A percentile compares a stretch with the other conserved stretches of the same genome.
phyloP scores from a whole-genome alignment of 2,888 invertebrate genomes.

The Cremastobaeus sp. region DNA sequence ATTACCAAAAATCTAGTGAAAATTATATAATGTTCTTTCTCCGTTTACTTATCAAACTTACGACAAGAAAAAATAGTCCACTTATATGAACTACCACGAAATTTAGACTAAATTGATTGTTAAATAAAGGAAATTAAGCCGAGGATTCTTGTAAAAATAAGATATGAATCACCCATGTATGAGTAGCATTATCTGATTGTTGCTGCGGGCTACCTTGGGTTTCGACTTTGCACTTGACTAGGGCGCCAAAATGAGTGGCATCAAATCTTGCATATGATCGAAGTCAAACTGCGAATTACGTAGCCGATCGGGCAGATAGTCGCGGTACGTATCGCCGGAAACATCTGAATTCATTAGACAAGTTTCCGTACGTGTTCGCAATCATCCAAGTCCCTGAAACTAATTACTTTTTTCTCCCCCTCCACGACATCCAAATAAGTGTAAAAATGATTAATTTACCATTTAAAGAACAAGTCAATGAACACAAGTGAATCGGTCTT shows the following conservation, averaged over 20 bases:
- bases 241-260: slow-evolving; percentile 3
- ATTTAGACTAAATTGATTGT: slow-evolving; percentile 49
- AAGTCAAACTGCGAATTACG: slow-evolving; percentile 68
- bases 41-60: too few relatives aligned
- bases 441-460: background rate
- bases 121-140: slow-evolving; percentile 28
- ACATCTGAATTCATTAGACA: slow-evolving; percentile 39
- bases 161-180: slow-evolving; percentile 35
- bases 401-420: too few relatives aligned
- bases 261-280: slow-evolving; percentile 71
- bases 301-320: slow-evolving; percentile 48
- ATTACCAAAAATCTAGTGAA: too few relatives aligned
- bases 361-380: slow-evolving; percentile 24
- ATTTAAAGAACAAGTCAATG: too few relatives aligned
- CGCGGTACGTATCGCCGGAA: slow-evolving; percentile 30
- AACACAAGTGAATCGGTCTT: too few relatives aligned
- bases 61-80: too few relatives aligned
- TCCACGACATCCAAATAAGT: background rate
- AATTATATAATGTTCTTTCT: too few relatives aligned
- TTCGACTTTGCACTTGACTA: slow-evolving; percentile 6
- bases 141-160: slow-evolving; percentile 25
- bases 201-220: slow-evolving; percentile 25
- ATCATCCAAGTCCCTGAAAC: slow-evolving; percentile 9
- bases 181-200: slow-evolving; percentile 20
- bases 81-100: too few relatives aligned